phyloP scores from a whole-genome alignment of 2,888 invertebrate genomes.

The Dyspetes luteomarginatus region DNA sequence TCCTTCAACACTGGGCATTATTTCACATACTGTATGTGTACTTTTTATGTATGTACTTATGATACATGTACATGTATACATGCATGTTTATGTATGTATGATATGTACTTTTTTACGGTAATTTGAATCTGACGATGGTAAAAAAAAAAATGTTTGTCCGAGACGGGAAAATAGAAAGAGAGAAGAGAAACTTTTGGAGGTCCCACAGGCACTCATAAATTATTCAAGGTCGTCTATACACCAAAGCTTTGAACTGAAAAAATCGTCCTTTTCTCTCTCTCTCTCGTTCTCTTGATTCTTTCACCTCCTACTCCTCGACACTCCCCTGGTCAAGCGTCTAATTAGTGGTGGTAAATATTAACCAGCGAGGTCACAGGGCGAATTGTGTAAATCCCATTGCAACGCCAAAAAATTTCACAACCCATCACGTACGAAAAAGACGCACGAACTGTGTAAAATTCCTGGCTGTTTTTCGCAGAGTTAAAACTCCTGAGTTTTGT shows the following conservation, averaged over 20 bases:
- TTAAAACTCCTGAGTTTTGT: not conserved
- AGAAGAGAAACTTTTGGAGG: not conserved
- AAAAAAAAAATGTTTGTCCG: not conserved
- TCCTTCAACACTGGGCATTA: not conserved
- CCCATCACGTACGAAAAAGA: not conserved
- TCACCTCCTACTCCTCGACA: not conserved
- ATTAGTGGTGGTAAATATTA: constrained; percentile 34
- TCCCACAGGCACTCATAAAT: not conserved
- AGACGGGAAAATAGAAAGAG: not conserved
- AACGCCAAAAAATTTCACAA: constrained; percentile 6
- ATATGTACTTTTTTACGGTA: no score
- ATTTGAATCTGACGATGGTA: no score
- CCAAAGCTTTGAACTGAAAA: not conserved
- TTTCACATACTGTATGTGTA: not conserved
- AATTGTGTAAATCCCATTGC: constrained; percentile 37
- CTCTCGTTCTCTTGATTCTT: not conserved
- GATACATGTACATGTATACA: no score
- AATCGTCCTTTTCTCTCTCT: not conserved
- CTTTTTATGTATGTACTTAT: no score
- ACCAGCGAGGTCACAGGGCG: not conserved
- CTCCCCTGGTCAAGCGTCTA: constrained; percentile 32
- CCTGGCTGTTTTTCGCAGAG: not conserved
- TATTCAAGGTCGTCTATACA: not conserved
- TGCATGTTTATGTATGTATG: no score
- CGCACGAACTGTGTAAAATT: not conserved